Base-by-base conservation (phyloP, 2,113 vertebrate genomes). In the Cnemophilus loriae region DNA sequence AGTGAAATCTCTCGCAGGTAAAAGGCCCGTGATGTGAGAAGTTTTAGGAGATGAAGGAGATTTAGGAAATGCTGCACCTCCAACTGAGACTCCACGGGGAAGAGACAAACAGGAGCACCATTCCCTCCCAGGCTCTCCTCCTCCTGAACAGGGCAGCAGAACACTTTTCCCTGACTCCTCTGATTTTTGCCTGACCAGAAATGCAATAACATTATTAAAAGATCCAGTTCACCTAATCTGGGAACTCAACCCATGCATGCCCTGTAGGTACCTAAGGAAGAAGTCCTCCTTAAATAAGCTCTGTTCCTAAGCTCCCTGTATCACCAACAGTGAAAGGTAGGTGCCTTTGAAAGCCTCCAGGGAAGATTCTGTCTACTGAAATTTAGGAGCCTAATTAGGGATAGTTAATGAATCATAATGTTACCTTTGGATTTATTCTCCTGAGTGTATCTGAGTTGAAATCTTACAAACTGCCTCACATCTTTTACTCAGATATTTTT, bases 341-440 rank as follows among this genome's bases (percentile, higher is more conserved):
- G 39, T 56, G 94, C 80, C 76, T 93, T 94, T 89, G 69, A 93
- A 93, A 95, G 83, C 88, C 96, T 84, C 64, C 80, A 82, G 93
- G 91, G 83, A 7, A 95, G 56, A 90, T 77, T 81, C 93, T 95
- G 93, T 95, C 94, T 93, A 52, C 56, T 95, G 81, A 84, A 95
- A 96, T 95, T 95, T 93, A 96, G 86, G 76, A 78, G 89, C 33
- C 89, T 93, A 95, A 93, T 97, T 91, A 96, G 76, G 56, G 60
- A 68, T 89, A 93, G 73, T 60, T 95, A 95, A 92, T 92, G 91
- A 95, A 95, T 95, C 93, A 87, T 90, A 87, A 86, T 56, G 64
- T 86, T 94, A 90, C 90, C 76, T 97, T 71, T 84, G 70, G 73
- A 94, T 92, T 92, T 86, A 93, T 77, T 89, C 80, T 94, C 44